Conservation (phyloP, 1,140 invertebrate genomes). For the Uloborus diversus region DNA sequence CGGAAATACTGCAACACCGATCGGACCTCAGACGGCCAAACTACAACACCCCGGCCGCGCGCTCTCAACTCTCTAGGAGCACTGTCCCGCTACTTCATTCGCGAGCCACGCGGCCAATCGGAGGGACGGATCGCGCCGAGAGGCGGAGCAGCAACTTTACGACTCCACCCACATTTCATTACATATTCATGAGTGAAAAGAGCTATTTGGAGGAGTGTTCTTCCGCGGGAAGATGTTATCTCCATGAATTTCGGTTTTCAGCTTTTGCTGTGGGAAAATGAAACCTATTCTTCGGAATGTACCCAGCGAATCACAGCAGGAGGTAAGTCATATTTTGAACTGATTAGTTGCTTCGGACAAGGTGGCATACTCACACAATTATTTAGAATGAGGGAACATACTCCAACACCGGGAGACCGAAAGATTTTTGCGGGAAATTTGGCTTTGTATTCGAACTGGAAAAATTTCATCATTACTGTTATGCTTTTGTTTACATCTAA, state of each 20-base stretch:
- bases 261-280: constrained; percentile 20
- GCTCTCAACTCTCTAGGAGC: constrained; percentile 21
- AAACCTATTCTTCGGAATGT: constrained; percentile 1
- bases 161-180: constrained; percentile 26
- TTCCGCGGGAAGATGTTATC: constrained; percentile 29
- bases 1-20: constrained; percentile 18
- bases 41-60: background rate
- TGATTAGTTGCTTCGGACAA: too few relatives aligned
- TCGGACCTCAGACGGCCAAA: constrained; percentile 1
- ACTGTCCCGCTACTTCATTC: constrained; percentile 34
- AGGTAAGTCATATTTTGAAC: constrained; percentile 38
- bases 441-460: too few relatives aligned
- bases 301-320: constrained; percentile 11
- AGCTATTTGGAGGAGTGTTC: constrained; percentile 11
- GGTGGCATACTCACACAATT: too few relatives aligned
- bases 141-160: constrained; percentile 16
- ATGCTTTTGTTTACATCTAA: too few relatives aligned
- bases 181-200: constrained; percentile 52
- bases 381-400: too few relatives aligned
- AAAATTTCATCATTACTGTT: too few relatives aligned
- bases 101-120: constrained; percentile 22
- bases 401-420: too few relatives aligned
- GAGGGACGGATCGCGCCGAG: background rate
- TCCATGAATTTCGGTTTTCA: constrained; percentile 33
- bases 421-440: too few relatives aligned